Base-by-base conservation (phyloP, 2,888 invertebrate genomes). In the Trissolcus japonicus region DNA sequence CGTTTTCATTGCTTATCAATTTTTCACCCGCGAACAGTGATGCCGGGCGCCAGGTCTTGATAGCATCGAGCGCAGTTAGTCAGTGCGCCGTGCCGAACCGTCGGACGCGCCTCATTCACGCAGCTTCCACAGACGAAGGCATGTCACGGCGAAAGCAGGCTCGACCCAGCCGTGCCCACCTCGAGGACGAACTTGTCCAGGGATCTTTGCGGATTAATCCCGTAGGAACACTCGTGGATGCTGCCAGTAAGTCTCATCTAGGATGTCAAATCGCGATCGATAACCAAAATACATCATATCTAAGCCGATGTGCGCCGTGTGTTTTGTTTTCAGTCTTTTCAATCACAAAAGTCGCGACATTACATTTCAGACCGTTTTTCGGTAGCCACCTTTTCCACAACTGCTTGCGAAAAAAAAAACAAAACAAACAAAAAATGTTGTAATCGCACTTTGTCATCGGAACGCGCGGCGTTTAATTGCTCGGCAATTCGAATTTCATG, bases 141-240 rank as follows among this genome's bases (percentile, higher is more conserved):
- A 89, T 89, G 89, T 89, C 89, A 84, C 86, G 89, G 86, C 86
- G 89, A 85, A 89, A 89, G 87, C 89, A 89, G 83, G 89, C 89
- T 80, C 87, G 89, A 83, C 89, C 89, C 77, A 89, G 88, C 86
- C 88, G 89, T 85, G 89, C 89, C 83, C 88, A 86, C 83, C 88
- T 88, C 82, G 89, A 89, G 86, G 89, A 89, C 85, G 89, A 89
- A 83, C 88, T 88, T 80, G 84, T 83, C 81, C 87, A 84, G 82
- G 86, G 85, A 79, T 82, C 85, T 62, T 83, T 84, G 81, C 84
- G 84, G 82, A 83, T 83, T 84, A 85, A 84, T 80, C 83, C 87
- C 80, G 79, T 84, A 79, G 83, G 80, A 82, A 84, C 80, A 76
- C 81, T 82, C 79, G 82, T 80, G 66, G 84, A 83, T 82, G 83